These are phyloP conservation scores for Epinotia brunnichana DNA, from an alignment of 2,888 invertebrate species.

Conservation along the genomic window DNA sequence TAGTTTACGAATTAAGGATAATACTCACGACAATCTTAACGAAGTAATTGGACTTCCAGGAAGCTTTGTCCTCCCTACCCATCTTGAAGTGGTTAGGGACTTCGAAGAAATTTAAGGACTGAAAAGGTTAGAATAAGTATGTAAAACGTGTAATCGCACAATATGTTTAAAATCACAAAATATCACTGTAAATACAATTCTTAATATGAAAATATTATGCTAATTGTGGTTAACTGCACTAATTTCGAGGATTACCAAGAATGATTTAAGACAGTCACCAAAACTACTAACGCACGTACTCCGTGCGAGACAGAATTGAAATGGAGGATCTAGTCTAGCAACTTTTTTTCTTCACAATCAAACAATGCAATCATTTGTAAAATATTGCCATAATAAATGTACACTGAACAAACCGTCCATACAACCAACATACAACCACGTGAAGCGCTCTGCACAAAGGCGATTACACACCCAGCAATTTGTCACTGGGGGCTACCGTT, in stretches of 20 bases:
- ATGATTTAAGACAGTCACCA: constrained; percentile 65
- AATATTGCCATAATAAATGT: constrained; percentile 11
- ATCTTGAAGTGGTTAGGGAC: constrained; percentile 92
- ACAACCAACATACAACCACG: too few relatives aligned
- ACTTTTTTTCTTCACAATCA: constrained; percentile 5
- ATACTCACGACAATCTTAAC: constrained; percentile 96
- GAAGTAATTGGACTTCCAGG: constrained; percentile 99
- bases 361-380: too few relatives aligned
- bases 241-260: constrained; percentile 53
- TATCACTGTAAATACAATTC: background rate
- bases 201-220: background rate
- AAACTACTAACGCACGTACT: constrained; percentile 69
- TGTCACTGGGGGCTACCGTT: too few relatives aligned
- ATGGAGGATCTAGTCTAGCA: constrained; percentile 55
- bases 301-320: constrained; percentile 69
- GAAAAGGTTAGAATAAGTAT: constrained; percentile 65
- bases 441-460: too few relatives aligned
- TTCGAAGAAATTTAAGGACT: constrained; percentile 93
- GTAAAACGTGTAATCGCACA: constrained; percentile 30
- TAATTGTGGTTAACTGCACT: background rate
- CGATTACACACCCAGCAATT: too few relatives aligned
- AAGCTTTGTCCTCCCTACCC: constrained; percentile 99
- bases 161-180: background rate
- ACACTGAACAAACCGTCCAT: too few relatives aligned
- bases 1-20: background rate